A percentile compares a stretch with the other conserved stretches of the same genome.
These are phyloP conservation scores for Eupithecia vulgata DNA, from an alignment of 2,888 invertebrate genomes.

Conservation along the genomic window DNA sequence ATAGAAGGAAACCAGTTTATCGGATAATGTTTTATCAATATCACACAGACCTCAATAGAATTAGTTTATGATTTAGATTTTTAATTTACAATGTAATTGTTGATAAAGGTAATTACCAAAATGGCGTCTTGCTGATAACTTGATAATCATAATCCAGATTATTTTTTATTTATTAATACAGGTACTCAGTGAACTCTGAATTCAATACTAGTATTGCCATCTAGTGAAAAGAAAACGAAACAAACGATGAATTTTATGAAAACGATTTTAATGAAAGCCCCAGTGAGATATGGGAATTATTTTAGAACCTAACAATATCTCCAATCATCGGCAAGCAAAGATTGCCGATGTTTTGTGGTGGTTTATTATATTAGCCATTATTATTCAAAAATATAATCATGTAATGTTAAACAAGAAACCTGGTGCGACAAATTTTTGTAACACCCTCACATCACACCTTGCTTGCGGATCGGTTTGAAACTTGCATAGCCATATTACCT, in stretches of 20 bases:
- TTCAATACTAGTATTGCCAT: conserved; percentile 46
- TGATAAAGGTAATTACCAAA: conserved; percentile 16
- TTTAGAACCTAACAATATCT: neutral
- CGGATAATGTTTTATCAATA: neutral
- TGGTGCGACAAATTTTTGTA: neutral
- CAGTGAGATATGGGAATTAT: neutral
- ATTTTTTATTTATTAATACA: neutral
- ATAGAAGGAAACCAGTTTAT: neutral
- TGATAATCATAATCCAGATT: conserved; percentile 9
- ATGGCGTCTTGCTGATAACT: conserved; percentile 5
- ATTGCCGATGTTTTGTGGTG: too few species aligned
- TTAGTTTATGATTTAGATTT: conserved; percentile 8
- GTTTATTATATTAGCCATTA: neutral
- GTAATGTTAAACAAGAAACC: neutral
- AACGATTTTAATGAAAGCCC: neutral
- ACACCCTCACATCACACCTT: too few species aligned
- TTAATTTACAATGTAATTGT: conserved; percentile 3
- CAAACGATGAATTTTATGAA: neutral
- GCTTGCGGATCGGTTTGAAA: neutral
- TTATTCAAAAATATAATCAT: neutral
- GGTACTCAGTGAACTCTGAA: neutral
- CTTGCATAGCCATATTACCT: neutral
- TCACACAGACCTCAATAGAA: neutral
- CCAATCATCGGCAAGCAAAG: too few species aligned
- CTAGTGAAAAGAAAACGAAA: conserved; percentile 36